A percentile compares a stretch with the other conserved stretches of the same genome.
Evolutionary conservation across 2,797 vertebrate genomes (phyloP).

Genomic region (Pseudochromis fuscus): DNA sequence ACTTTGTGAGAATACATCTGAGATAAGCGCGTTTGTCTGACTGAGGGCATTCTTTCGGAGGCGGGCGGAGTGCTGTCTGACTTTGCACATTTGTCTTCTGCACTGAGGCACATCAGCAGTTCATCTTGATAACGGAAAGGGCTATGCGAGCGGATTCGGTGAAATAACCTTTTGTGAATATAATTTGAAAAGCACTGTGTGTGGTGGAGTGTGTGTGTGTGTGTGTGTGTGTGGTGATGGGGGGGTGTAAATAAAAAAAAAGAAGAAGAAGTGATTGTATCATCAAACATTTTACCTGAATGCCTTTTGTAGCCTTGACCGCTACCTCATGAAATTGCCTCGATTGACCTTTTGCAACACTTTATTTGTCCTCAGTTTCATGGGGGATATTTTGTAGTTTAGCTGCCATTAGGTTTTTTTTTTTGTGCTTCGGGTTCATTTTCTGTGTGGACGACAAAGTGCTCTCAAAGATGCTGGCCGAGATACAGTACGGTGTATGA

Average conservation of each 20-base stretch:
- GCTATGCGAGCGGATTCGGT: slow-evolving; percentile 73
- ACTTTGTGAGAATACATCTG: slow-evolving; percentile 66
- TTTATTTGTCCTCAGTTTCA: slow-evolving; percentile 6
- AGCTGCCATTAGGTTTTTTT: not conserved
- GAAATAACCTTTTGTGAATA: slow-evolving; percentile 81
- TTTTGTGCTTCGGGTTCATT: not conserved
- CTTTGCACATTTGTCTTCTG: slow-evolving; percentile 77
- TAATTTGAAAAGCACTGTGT: slow-evolving; percentile 66
- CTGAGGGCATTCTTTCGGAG: slow-evolving; percentile 74
- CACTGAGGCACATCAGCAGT: slow-evolving; percentile 73
- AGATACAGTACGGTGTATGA: slow-evolving; percentile 9
- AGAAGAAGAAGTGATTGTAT: slow-evolving; percentile 45
- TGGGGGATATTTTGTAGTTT: not conserved
- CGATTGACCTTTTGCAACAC: slow-evolving; percentile 41
- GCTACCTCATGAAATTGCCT: slow-evolving; percentile 10
- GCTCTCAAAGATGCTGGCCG: slow-evolving; percentile 1
- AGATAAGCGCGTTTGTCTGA: slow-evolving; percentile 74
- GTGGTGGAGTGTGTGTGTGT: slow-evolving; percentile 5
- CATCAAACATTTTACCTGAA: slow-evolving; percentile 58
- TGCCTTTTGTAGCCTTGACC: slow-evolving; percentile 51
- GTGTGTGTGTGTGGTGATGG: too few species aligned
- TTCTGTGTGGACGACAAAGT: slow-evolving; percentile 1
- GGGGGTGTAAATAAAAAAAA: slow-evolving; percentile 54
- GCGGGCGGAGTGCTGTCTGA: slow-evolving; percentile 69
- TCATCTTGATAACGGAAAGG: slow-evolving; percentile 80